Evolutionary conservation across 2,888 invertebrate genomes (phyloP).

Genomic region (Phortica magna): DNA sequence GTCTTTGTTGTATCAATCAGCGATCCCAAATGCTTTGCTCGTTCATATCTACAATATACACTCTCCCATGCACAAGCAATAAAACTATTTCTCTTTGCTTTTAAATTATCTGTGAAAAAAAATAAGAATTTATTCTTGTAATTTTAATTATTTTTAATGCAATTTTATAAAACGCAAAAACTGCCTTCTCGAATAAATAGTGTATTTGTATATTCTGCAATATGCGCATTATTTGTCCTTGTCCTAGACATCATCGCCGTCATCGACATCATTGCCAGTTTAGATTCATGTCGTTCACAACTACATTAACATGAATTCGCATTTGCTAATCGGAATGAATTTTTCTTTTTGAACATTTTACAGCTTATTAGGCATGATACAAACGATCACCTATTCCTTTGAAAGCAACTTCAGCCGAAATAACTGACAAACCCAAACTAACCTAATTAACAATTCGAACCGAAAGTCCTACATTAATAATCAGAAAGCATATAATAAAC

Average conservation of each 20-base stretch:
- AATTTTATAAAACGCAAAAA: slow-evolving; percentile 73
- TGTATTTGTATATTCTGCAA: slow-evolving; percentile 59
- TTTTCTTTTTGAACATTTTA: slow-evolving; percentile 45
- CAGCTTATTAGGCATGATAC: slow-evolving; percentile 72
- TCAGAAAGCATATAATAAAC: not conserved
- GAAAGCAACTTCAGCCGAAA: slow-evolving; percentile 49
- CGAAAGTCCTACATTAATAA: not conserved
- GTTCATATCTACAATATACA: not conserved
- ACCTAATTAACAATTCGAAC: not conserved
- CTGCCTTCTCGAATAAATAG: slow-evolving; percentile 70
- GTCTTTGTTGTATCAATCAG: too few species aligned
- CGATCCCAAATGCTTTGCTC: too few species aligned
- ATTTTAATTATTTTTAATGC: slow-evolving; percentile 67
- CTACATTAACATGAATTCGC: slow-evolving; percentile 19
- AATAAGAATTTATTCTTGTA: slow-evolving; percentile 70
- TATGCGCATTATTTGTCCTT: slow-evolving; percentile 15
- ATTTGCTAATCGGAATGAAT: slow-evolving; percentile 36
- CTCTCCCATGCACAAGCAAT: not conserved
- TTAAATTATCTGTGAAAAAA: slow-evolving; percentile 45
- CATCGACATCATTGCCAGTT: not conserved
- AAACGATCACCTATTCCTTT: slow-evolving; percentile 65
- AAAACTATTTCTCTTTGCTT: not conserved
- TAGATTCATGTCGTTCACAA: not conserved
- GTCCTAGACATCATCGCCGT: slow-evolving; percentile 2
- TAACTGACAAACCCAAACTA: not conserved